Evolutionary conservation across 2,113 vertebrate species (phyloP).

Genomic region (Desmodus rotundus): DNA sequence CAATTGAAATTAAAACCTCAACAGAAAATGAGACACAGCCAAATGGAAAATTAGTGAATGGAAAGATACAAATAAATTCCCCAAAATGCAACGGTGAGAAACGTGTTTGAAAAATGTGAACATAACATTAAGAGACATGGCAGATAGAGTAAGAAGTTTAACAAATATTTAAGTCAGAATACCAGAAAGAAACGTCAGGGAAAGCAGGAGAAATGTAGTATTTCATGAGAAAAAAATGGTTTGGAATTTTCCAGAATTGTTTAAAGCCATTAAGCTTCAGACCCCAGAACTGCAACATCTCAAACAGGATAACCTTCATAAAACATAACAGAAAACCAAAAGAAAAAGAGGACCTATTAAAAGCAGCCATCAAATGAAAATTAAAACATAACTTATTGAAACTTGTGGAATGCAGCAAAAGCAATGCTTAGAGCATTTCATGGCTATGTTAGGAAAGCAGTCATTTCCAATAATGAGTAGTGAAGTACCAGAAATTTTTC

Average conservation of each 20-base stretch:
- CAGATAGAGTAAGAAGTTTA: neutral
- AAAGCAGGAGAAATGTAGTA: neutral
- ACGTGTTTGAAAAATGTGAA: neutral
- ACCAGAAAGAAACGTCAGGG: neutral
- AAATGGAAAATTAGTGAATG: conserved; percentile 33
- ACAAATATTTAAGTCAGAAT: neutral
- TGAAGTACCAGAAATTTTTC: neutral
- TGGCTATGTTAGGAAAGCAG: neutral
- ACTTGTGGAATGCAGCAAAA: neutral
- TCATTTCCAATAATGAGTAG: neutral
- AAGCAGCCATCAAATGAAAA: neutral
- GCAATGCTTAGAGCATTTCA: neutral
- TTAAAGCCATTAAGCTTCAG: neutral
- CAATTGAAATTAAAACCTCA: conserved; percentile 1
- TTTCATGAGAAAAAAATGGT: neutral
- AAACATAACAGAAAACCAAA: neutral
- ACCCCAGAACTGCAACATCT: neutral
- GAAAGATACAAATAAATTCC: neutral
- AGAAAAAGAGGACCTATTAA: neutral
- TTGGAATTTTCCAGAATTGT: neutral
- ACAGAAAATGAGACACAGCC: neutral
- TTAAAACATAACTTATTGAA: neutral
- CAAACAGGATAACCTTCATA: neutral
- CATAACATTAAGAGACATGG: neutral
- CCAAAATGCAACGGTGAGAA: neutral